Conservation (phyloP, 37 sponge, comb jelly and placozoan genomes). For the Cliona cf. orientalis region DNA sequence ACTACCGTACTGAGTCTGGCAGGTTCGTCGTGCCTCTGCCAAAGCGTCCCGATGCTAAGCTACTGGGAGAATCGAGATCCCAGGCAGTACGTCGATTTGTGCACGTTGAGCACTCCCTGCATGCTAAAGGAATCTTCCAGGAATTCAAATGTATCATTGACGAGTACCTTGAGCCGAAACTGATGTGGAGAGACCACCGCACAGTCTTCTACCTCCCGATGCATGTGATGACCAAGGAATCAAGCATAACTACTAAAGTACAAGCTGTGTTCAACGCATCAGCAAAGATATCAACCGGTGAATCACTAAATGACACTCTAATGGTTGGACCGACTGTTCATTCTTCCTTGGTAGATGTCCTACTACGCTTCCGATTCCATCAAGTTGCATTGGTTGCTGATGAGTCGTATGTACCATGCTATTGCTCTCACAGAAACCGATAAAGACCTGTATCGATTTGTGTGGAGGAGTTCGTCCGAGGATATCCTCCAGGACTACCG, state of each 20-base stretch:
- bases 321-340: constrained; percentile 16
- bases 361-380: constrained; percentile 22
- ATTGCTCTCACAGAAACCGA: neutral
- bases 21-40: constrained; percentile 29
- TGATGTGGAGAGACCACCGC: neutral
- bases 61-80: constrained; percentile 18
- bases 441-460: constrained; percentile 13
- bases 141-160: constrained; percentile 10
- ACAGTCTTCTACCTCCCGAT: constrained; percentile 27
- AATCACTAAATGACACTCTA: constrained; percentile 11
- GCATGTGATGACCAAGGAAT: constrained; percentile 3
- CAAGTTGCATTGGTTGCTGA: constrained; percentile 2
- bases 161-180: neutral
- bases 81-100: constrained; percentile 14
- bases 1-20: neutral
- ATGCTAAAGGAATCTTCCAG: constrained; percentile 10
- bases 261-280: constrained; percentile 18
- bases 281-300: constrained; percentile 11
- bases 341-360: constrained; percentile 11
- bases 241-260: constrained; percentile 20
- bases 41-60: neutral
- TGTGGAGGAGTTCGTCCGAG: neutral
- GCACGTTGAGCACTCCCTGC: constrained; percentile 19
- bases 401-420: constrained; percentile 28
- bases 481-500: neutral